Base-by-base conservation (phyloP, 2,888 invertebrate species). In the Linnaemya vulpina region DNA sequence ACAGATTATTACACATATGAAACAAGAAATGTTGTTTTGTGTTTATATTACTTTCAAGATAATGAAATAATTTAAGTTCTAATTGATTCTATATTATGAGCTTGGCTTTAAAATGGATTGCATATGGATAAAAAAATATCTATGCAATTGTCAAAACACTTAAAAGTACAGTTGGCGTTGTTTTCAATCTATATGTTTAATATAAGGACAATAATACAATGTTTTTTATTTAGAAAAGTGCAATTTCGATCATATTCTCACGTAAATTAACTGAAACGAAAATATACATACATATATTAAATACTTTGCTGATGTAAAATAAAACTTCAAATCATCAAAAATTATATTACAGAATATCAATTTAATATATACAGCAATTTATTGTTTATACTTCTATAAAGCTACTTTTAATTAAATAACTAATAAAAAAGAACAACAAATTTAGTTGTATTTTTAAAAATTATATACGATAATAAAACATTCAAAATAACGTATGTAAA, bases 371-470 rank as follows among this genome's bases (percentile, higher is more conserved):
- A 46, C 15, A 46, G n/a, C 20, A 20, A 8, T 30, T 25, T 73
- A 11, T 49, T n/a, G n/a, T n/a, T n/a, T 46, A 74, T 46, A 17
- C 17, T 53, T 43, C 53, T 3, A 38, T 35, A 13, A 46, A 58
- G 46, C 30, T 60, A 1, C 30, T 35, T 60, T 17, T 51, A 63
- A 30, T 49, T 22, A 25, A 40, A 35, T 13, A 22, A 40, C 40
- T 70, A 68, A 49, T 46, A 62, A 63, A 63, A 35, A 46, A 10
- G 11, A 22, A 74, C 25, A 46, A 35, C 51, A 63, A 40, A 11
- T 53, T 5, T 30, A 63, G 25, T 63, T 63, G n/a, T 60, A 68
- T 68, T 76, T 35, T 25, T 46, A 67, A 58, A 62, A 67, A 35
- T 68, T 40, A 49, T 25, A 13, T 25, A 25, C 9, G 17, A 60